These are phyloP conservation scores for Notolabrus celidotus DNA, from an alignment of 2,797 vertebrate species.

Conservation along the genomic window DNA sequence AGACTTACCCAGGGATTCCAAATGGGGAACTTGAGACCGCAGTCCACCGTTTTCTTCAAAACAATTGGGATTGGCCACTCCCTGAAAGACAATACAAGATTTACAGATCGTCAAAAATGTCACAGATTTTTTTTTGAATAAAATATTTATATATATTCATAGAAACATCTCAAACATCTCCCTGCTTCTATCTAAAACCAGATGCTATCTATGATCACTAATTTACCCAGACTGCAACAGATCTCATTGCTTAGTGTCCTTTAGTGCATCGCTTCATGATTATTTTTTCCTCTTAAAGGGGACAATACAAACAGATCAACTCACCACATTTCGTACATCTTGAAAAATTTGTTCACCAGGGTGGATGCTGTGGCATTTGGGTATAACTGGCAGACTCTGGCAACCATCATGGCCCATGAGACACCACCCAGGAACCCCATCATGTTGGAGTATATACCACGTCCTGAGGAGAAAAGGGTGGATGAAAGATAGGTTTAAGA, in stretches of 20 bases:
- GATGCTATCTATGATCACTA: too few species aligned
- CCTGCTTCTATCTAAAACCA: too few species aligned
- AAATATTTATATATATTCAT: too few species aligned
- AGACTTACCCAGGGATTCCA: slow-evolving; percentile 92
- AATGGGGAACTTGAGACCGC: slow-evolving; percentile 91
- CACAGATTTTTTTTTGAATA: too few species aligned
- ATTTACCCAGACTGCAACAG: too few species aligned
- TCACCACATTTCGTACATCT: slow-evolving; percentile 95
- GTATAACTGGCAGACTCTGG: slow-evolving; percentile 93
- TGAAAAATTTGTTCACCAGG: slow-evolving; percentile 94
- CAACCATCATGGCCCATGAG: slow-evolving; percentile 94
- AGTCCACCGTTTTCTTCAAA: slow-evolving; percentile 90
- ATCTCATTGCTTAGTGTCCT: too few species aligned
- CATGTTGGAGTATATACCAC: slow-evolving; percentile 95
- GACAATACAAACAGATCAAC: slow-evolving; percentile 52
- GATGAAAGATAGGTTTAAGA: background rate
- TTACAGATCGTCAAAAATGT: too few species aligned
- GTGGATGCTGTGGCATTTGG: slow-evolving; percentile 93
- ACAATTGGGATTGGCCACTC: slow-evolving; percentile 93
- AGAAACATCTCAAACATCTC: too few species aligned
- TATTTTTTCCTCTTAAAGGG: too few species aligned
- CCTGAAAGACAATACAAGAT: slow-evolving; percentile 74
- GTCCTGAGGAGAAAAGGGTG: slow-evolving; percentile 80
- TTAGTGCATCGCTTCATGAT: too few species aligned
- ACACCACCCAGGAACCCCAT: slow-evolving; percentile 94